Conservation (phyloP, 2,888 invertebrate genomes). For the Nyleta sp. region DNA sequence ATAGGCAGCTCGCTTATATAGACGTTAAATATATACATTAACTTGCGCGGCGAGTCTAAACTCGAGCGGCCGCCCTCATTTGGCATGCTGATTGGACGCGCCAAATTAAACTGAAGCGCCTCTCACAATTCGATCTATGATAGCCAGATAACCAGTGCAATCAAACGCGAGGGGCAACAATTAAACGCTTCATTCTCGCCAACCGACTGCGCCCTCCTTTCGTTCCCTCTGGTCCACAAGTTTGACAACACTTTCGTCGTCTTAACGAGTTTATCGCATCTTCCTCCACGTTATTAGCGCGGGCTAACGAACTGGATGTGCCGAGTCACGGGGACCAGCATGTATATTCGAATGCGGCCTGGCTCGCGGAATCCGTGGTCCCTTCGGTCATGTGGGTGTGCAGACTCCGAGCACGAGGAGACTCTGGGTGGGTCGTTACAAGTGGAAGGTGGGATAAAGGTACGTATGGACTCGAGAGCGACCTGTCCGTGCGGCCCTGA, state of each 20-base stretch:
- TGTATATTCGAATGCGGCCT: slow-evolving; percentile 42
- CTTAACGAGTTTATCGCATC: slow-evolving; percentile 75
- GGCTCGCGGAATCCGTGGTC: slow-evolving; percentile 45
- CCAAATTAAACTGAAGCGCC: slow-evolving; percentile 41
- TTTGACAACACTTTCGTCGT: slow-evolving; percentile 17
- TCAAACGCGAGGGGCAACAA: slow-evolving; percentile 27
- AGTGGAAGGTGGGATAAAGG: slow-evolving; percentile 78
- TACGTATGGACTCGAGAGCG: slow-evolving; percentile 61
- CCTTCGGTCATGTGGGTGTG: slow-evolving; percentile 65
- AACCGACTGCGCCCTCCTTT: no score
- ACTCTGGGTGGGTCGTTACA: slow-evolving; percentile 70
- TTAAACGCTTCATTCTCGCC: slow-evolving; percentile 29
- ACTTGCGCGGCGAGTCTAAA: no score
- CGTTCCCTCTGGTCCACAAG: no score
- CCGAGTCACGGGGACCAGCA: slow-evolving; percentile 72
- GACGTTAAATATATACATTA: slow-evolving; percentile 49
- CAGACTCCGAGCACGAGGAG: slow-evolving; percentile 68
- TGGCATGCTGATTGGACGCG: slow-evolving; percentile 46
- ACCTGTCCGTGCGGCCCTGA: slow-evolving; percentile 75
- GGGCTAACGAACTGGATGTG: slow-evolving; percentile 76
- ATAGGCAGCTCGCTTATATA: no score
- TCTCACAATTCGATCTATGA: slow-evolving; percentile 22
- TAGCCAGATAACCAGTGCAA: slow-evolving; percentile 35
- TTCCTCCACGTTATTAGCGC: slow-evolving; percentile 77
- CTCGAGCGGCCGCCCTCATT: slow-evolving; percentile 39